These are phyloP conservation scores for Drosophila ezoana DNA, from an alignment of 2,888 invertebrate genomes.

Conservation along the genomic window DNA sequence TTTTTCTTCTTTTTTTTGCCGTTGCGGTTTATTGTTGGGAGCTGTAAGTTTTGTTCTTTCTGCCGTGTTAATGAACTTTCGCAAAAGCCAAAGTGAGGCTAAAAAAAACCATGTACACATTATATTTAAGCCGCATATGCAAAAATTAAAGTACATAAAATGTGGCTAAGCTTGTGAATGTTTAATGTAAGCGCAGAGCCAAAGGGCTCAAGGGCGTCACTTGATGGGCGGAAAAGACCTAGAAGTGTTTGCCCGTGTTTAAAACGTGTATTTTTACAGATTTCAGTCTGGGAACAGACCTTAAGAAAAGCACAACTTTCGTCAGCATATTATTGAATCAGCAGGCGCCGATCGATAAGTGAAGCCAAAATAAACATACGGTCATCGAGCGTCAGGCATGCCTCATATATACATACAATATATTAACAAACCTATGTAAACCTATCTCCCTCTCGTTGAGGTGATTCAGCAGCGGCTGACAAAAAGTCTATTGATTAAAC, in stretches of 20 bases:
- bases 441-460: no score
- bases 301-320: conserved; percentile 1
- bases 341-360: conserved; percentile 15
- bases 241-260: conserved; percentile 42
- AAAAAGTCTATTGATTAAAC: conserved; percentile 29
- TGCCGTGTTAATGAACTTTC: conserved; percentile 75
- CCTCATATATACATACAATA: conserved; percentile 11
- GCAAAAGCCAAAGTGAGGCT: conserved; percentile 51
- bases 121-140: conserved; percentile 53
- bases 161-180: conserved; percentile 29
- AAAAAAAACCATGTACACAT: conserved; percentile 54
- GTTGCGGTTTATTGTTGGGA: conserved; percentile 7
- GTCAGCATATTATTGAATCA: conserved; percentile 46
- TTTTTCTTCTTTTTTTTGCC: not conserved
- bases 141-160: conserved; percentile 47
- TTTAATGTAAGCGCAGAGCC: conserved; percentile 43
- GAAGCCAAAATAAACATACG: conserved; percentile 36
- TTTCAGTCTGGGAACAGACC: not conserved
- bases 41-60: conserved; percentile 10
- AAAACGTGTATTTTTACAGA: conserved; percentile 1
- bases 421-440: not conserved
- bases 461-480: conserved; percentile 37
- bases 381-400: conserved; percentile 40
- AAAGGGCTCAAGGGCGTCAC: conserved; percentile 32
- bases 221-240: not conserved